Base-by-base conservation (phyloP, 1,140 invertebrate species). In the Drosophila dunni region DNA sequence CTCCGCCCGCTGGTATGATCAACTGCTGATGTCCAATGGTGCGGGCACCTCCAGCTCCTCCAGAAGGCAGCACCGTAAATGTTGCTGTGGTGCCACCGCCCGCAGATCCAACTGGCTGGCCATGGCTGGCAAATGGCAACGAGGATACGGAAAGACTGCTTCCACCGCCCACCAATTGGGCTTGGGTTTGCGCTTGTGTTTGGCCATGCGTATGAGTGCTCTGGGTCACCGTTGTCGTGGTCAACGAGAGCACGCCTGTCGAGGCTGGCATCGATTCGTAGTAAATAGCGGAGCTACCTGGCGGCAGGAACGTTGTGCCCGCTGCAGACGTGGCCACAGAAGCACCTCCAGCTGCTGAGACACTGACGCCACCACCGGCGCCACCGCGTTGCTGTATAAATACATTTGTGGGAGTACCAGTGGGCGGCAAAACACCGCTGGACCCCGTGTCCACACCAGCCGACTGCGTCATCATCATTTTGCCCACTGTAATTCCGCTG, bases 201-300 rank as follows among this genome's bases (percentile, higher is more conserved):
- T 83, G 80, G 4, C 36, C 50, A 3, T 64, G 73, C 1, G 73
- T 72, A 69, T 76, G 73, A 10, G 88, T 86, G 53, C 91, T 92
- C 57, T 79, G 89, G 11, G 91, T 91, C 24, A 91, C 81, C 0
- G 91, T 90, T 1, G 90, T 81, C 7, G 91, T 92, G 17, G 88
- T 91, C 13, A 92, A 46, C 0, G 91, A 92, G 0, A 92, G 80
- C 0, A 92, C 91, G 3, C 91, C 91, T 2, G 91, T 91, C 0
- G 91, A 92, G 6, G 91, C 88, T 3, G 91, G 90, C 56, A 92
- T 83, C 1, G 91, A 92, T 57, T 92, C 91, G 65, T 92, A 92
- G 54, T 92, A 92, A 13, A 92, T 91, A 13, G 83, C 84, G 4
- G 82, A 80, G 29, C 90, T 90, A n/a, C 91, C 89, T 13, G 50